Evolutionary conservation across 2,888 invertebrate species (phyloP).

Genomic region (Orthosia gracilis): DNA sequence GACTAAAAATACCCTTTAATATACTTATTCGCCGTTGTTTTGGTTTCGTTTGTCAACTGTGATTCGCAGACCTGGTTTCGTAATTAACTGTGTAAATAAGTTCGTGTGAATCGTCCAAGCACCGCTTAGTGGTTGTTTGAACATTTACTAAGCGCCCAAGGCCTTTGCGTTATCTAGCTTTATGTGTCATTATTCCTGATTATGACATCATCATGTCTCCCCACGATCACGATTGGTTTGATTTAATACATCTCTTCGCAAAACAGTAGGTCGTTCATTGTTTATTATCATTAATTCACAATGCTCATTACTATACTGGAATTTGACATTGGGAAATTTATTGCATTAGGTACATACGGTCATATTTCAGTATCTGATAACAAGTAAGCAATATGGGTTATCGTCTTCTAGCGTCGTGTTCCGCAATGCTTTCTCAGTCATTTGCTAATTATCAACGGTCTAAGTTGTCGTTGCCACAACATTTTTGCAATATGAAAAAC

Average conservation of each 20-base stretch:
- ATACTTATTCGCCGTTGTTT: conserved; percentile 3
- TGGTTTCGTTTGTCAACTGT: conserved; percentile 23
- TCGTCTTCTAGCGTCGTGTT: conserved; percentile 42
- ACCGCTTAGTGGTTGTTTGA: conserved; percentile 66
- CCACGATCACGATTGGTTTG: conserved; percentile 41
- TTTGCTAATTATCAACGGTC: conserved; percentile 2
- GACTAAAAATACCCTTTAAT: conserved; percentile 12
- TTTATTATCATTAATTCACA: conserved; percentile 15
- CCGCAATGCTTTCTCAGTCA: conserved; percentile 16
- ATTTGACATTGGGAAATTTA: conserved; percentile 28
- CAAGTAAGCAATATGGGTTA: conserved; percentile 54
- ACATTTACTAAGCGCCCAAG: conserved; percentile 72
- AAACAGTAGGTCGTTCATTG: conserved; percentile 18
- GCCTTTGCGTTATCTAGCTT: conserved; percentile 70
- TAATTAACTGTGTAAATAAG: conserved; percentile 45
- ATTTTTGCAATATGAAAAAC: background rate
- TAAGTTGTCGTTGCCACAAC: background rate
- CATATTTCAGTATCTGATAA: conserved; percentile 46
- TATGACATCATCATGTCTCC: conserved; percentile 68
- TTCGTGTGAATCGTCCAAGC: conserved; percentile 41
- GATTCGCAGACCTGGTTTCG: conserved; percentile 42
- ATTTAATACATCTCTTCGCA: conserved; percentile 37
- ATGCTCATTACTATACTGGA: conserved; percentile 8
- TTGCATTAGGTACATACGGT: conserved; percentile 23
- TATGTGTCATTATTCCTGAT: conserved; percentile 73